Evolutionary conservation across 1,140 invertebrate species (phyloP).

Genomic region (Euschistus heros): DNA sequence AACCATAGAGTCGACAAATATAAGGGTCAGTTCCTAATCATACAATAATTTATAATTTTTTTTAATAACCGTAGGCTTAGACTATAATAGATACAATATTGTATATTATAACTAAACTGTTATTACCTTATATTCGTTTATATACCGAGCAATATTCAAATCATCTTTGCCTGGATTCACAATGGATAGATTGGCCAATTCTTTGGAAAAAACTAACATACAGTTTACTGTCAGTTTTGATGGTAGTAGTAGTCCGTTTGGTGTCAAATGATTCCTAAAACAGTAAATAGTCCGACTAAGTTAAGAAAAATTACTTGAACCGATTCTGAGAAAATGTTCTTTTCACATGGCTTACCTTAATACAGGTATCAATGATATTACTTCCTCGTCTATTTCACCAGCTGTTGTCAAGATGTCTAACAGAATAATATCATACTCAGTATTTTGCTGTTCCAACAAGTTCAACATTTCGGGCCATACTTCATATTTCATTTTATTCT

Average conservation of each 20-base stretch:
- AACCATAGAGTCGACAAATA: too few relatives aligned
- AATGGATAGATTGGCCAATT: neutral
- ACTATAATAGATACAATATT: too few relatives aligned
- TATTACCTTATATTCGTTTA: constrained; percentile 4
- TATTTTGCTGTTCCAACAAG: neutral
- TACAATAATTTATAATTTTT: too few relatives aligned
- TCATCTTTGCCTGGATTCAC: neutral
- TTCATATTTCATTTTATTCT: neutral
- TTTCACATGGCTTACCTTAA: neutral
- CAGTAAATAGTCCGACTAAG: neutral
- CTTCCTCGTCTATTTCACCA: constrained; percentile 7
- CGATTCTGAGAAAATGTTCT: too few relatives aligned
- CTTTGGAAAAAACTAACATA: neutral
- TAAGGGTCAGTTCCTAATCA: too few relatives aligned
- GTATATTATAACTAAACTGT: neutral
- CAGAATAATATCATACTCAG: neutral
- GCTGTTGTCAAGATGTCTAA: neutral
- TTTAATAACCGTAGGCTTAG: too few relatives aligned
- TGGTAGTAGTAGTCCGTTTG: neutral
- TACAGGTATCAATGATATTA: neutral
- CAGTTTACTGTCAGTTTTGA: neutral
- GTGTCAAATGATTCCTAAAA: neutral
- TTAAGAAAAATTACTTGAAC: neutral
- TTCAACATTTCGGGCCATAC: neutral
- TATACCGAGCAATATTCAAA: neutral